Percentiles rank a stretch among this genome's conserved stretches.
Evolutionary conservation across 2,797 vertebrate genomes (phyloP).

Genomic region (Tauraco hartlaubi): DNA sequence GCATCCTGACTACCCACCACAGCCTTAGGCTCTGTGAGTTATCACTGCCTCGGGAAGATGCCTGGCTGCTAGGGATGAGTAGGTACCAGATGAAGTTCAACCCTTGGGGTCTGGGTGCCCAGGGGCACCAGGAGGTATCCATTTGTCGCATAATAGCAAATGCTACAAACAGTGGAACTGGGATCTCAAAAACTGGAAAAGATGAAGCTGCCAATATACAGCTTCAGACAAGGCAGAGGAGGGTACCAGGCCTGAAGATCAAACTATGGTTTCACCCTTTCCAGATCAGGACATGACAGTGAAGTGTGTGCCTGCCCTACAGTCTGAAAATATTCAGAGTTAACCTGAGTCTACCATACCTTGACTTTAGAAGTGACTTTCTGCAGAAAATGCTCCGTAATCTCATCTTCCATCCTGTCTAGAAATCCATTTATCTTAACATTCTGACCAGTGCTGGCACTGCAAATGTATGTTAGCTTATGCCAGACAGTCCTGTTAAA

Average conservation of each 20-base stretch:
- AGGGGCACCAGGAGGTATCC: neutral
- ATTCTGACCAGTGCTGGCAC: neutral
- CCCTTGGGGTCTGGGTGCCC: neutral
- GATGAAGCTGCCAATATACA: neutral
- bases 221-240: neutral
- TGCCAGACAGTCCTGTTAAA: conserved; percentile 41
- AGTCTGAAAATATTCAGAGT: neutral
- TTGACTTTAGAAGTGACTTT: conserved; percentile 11
- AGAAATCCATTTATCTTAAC: neutral
- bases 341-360: conserved; percentile 4
- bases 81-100: neutral
- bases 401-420: conserved; percentile 2
- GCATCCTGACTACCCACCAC: neutral
- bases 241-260: neutral
- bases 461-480: conserved; percentile 23
- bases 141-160: neutral
- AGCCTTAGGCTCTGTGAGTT: neutral
- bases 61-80: neutral
- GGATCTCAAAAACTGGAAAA: neutral
- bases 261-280: neutral
- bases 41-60: neutral
- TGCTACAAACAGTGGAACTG: neutral
- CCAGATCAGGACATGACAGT: neutral
- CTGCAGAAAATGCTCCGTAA: neutral
- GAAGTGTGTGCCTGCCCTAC: neutral